Percentiles rank a stretch among this genome's conserved stretches.
Conservation (phyloP, 2,888 invertebrate genomes). For the Drosophila conformis region DNA sequence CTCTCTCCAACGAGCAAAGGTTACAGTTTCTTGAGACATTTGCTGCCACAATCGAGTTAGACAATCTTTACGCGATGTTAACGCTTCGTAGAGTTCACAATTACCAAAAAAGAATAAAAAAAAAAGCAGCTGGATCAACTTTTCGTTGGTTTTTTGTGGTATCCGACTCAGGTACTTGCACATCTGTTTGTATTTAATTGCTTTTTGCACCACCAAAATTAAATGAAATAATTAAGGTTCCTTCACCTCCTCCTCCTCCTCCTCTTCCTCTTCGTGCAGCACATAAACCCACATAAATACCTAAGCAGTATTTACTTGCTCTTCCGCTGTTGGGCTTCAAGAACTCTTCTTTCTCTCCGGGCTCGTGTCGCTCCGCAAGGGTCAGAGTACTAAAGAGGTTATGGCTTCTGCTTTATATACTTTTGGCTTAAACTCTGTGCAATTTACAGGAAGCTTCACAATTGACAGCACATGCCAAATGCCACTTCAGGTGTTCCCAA, state of each 20-base stretch:
- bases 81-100: constrained; percentile 70
- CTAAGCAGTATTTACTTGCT: constrained; percentile 29
- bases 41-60: constrained; percentile 59
- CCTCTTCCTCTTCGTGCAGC: background rate
- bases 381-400: constrained; percentile 40
- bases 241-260: constrained; percentile 30
- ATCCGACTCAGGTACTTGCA: constrained; percentile 15
- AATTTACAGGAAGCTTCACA: constrained; percentile 52
- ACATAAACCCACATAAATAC: constrained; percentile 22
- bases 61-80: constrained; percentile 74
- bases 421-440: constrained; percentile 39
- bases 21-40: constrained; percentile 32
- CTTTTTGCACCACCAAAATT: constrained; percentile 53
- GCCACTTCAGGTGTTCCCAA: constrained; percentile 13
- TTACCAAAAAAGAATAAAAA: constrained; percentile 30
- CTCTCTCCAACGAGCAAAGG: background rate
- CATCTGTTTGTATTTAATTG: constrained; percentile 31
- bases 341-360: constrained; percentile 51
- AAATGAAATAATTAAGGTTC: constrained; percentile 70
- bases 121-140: constrained; percentile 17
- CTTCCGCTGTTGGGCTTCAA: constrained; percentile 54
- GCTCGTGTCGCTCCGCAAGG: constrained; percentile 61
- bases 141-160: constrained; percentile 10
- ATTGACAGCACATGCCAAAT: constrained; percentile 55
- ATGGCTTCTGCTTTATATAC: constrained; percentile 22